These are phyloP conservation scores for Clarias pachynema DNA, from an alignment of 2,797 vertebrate genomes.

Conservation along the genomic window DNA sequence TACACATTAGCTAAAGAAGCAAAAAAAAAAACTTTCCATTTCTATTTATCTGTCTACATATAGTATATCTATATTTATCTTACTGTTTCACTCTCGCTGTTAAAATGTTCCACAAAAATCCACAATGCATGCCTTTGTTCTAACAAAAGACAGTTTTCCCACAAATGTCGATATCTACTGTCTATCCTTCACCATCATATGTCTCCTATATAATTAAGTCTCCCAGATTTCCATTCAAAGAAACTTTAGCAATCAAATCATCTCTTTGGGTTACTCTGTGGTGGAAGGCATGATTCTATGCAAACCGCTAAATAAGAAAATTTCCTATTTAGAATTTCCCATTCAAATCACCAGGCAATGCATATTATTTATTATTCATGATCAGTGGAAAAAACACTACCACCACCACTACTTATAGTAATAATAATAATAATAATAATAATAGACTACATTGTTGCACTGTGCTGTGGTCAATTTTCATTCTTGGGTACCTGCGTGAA, in stretches of 20 bases:
- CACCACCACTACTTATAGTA: not conserved
- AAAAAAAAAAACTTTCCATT: not conserved
- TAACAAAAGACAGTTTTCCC: not conserved
- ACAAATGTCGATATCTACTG: not conserved
- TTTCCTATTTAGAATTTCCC: not conserved
- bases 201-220: not conserved
- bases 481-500: constrained; percentile 1
- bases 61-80: too few species aligned
- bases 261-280: not conserved
- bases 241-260: not conserved
- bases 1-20: not conserved
- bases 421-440: not conserved
- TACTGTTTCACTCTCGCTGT: not conserved
- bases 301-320: not conserved
- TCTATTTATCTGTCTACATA: not conserved
- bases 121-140: not conserved
- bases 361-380: too few species aligned
- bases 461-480: not conserved
- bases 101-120: too few species aligned
- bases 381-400: not conserved
- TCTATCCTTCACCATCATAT: not conserved
- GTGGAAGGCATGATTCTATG: not conserved
- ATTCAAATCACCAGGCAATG: not conserved
- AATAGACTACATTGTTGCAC: not conserved
- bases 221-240: too few species aligned